These are phyloP conservation scores for Charadrius vociferus DNA, from an alignment of 2,113 vertebrate species.

Conservation along the genomic window DNA sequence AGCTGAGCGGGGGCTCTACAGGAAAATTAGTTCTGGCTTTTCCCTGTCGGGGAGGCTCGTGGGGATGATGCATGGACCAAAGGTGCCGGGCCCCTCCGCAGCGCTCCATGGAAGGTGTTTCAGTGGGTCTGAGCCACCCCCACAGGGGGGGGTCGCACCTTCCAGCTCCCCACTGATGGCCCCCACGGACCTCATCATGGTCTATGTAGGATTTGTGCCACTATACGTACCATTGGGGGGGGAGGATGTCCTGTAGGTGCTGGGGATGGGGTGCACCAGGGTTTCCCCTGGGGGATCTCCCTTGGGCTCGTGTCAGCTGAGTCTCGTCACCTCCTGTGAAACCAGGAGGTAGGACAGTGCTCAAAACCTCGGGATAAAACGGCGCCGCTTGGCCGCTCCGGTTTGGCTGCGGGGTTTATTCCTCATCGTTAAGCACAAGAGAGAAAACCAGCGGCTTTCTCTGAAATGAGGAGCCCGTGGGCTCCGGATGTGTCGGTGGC, in stretches of 20 bases:
- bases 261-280: not conserved
- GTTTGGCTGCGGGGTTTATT: not conserved
- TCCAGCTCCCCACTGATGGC: not conserved
- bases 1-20: not conserved
- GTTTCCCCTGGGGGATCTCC: not conserved
- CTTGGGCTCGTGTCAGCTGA: accelerated
- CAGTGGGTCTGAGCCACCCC: accelerated
- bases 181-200: accelerated
- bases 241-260: not conserved
- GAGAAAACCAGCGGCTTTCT: not conserved
- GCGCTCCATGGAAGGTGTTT: not conserved
- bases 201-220: not conserved
- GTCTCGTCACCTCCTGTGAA: accelerated
- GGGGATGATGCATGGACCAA: not conserved
- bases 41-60: accelerated
- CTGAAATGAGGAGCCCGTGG: not conserved
- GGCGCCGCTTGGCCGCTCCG: accelerated
- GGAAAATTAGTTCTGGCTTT: not conserved
- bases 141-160: accelerated
- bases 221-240: accelerated
- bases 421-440: accelerated
- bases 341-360: not conserved
- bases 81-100: accelerated
- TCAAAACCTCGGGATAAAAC: not conserved
- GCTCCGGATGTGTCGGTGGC: too few relatives aligned